Conservation (phyloP, 1,140 invertebrate species). For the Andrena cerasifolii region DNA sequence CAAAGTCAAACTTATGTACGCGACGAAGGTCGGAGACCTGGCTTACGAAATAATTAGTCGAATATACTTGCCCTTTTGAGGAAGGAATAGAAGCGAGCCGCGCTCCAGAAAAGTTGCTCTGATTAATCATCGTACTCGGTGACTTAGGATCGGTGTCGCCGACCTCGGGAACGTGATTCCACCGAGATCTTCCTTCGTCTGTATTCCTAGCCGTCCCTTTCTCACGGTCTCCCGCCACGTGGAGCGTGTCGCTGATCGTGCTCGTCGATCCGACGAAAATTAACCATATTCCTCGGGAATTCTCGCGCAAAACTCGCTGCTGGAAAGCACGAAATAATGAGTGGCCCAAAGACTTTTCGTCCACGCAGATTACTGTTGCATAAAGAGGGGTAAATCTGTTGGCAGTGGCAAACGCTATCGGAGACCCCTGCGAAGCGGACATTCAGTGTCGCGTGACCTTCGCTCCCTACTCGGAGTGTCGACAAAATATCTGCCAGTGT, state of each 20-base stretch:
- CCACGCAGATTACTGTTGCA: too few species aligned
- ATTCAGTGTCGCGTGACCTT: constrained; percentile 75
- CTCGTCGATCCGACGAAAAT: constrained; percentile 58
- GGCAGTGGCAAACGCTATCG: constrained; percentile 71
- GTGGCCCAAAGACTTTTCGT: too few species aligned
- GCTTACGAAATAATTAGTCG: too few species aligned
- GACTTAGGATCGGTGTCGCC: constrained; percentile 49
- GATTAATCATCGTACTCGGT: constrained; percentile 33
- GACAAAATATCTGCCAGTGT: constrained; percentile 72
- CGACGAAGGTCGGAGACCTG: not conserved
- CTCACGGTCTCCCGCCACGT: constrained; percentile 63
- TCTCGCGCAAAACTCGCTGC: not conserved
- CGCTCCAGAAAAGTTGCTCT: not conserved
- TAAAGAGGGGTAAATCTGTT: not conserved
- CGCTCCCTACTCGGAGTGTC: constrained; percentile 73
- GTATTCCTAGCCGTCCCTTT: constrained; percentile 55
- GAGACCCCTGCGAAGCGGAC: constrained; percentile 71
- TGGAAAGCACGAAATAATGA: not conserved
- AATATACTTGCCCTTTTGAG: not conserved
- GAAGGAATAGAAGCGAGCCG: constrained; percentile 20
- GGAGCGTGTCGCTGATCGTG: constrained; percentile 66
- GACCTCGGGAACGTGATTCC: constrained; percentile 55
- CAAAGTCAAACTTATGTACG: not conserved
- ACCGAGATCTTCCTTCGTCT: constrained; percentile 44
- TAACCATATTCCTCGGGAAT: constrained; percentile 36